phyloP scores from a whole-genome alignment of 1,140 invertebrate genomes.

The Drosophila subobscura region DNA sequence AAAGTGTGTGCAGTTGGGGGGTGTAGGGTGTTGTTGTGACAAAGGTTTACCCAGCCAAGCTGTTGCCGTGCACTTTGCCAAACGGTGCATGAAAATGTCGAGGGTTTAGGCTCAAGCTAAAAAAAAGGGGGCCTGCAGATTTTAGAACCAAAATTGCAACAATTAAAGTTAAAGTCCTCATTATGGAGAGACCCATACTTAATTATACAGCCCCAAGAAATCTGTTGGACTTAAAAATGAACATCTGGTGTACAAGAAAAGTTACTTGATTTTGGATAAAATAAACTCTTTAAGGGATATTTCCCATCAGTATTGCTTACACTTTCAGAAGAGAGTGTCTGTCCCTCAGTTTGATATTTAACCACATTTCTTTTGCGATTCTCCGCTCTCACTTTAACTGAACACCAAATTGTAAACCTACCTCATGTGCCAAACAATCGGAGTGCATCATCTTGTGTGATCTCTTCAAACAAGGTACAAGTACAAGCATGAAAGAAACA shows the following conservation, averaged over 20 bases:
- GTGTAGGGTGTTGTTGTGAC: conserved; percentile 54
- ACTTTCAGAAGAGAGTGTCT: no score
- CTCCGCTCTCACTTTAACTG: no score
- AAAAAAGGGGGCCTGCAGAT: conserved; percentile 4
- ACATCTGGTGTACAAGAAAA: background rate
- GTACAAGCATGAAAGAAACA: background rate
- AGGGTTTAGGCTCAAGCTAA: conserved; percentile 21
- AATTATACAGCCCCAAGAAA: background rate
- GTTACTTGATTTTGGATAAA: background rate
- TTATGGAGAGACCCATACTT: conserved; percentile 18
- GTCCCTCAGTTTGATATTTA: no score
- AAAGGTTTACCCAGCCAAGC: conserved; percentile 55
- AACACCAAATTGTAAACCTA: no score
- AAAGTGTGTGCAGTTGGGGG: conserved; percentile 14
- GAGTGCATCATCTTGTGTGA: background rate
- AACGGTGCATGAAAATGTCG: conserved; percentile 46
- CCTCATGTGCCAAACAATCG: no score
- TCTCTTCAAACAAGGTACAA: background rate
- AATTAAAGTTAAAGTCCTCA: conserved; percentile 44
- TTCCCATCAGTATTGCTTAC: no score
- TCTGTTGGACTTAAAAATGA: background rate
- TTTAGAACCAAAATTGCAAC: conserved; percentile 34
- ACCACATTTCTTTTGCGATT: no score
- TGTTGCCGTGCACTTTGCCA: conserved; percentile 49
- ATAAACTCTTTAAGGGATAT: background rate